Percentiles rank a stretch among this genome's conserved stretches.
Conservation (phyloP, 2,113 vertebrate species). For the Pachycephala philippinensis region DNA sequence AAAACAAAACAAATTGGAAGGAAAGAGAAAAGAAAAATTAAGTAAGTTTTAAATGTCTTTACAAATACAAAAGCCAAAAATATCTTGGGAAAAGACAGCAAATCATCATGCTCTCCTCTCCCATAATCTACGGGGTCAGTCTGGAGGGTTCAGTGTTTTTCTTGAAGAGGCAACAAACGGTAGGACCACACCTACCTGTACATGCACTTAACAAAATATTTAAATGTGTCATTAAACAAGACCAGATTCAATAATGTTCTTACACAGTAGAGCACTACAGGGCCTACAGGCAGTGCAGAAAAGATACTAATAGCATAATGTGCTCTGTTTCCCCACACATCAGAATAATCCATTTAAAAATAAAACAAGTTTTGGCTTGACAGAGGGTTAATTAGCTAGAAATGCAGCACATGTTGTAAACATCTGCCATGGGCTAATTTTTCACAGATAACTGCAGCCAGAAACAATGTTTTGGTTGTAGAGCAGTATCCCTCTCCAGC, state of each 20-base stretch:
- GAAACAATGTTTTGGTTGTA: neutral
- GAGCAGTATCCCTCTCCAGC: neutral
- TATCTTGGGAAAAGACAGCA: neutral
- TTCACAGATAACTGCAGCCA: neutral
- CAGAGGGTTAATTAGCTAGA: neutral
- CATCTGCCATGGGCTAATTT: neutral
- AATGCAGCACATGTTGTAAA: neutral
- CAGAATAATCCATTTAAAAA: neutral
- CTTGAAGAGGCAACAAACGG: neutral
- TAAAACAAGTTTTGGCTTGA: neutral
- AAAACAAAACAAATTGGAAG: neutral
- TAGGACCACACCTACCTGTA: neutral
- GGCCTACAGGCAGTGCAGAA: neutral
- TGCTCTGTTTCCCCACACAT: neutral
- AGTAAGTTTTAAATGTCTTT: neutral
- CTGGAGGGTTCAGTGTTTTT: neutral
- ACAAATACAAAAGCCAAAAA: neutral
- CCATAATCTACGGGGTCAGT: rapidly evolving
- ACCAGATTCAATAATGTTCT: neutral
- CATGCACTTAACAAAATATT: neutral
- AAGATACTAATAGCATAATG: neutral
- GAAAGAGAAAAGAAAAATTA: neutral
- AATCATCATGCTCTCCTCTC: neutral
- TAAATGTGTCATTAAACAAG: neutral
- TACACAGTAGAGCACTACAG: neutral